phyloP scores from a whole-genome alignment of 1,140 invertebrate genomes.

The Mycetomoellerius zeteki region DNA sequence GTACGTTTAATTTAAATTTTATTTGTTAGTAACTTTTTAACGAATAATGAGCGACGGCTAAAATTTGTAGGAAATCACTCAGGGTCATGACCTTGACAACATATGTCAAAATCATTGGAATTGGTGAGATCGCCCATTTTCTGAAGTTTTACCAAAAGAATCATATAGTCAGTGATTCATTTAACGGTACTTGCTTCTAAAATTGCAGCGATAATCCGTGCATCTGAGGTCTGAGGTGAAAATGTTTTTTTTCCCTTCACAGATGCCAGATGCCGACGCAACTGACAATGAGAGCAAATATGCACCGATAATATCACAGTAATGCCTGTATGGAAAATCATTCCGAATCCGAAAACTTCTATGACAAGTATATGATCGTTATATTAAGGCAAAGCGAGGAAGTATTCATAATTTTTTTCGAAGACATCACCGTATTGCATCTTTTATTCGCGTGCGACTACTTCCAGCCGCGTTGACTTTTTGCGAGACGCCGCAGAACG shows the following conservation, averaged over 20 bases:
- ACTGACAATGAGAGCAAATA: neutral
- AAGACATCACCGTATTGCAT: neutral
- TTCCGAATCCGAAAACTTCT: conserved; percentile 1
- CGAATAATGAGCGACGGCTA: too few species aligned
- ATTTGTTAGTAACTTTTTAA: too few species aligned
- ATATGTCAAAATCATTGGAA: too few species aligned
- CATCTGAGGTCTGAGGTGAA: conserved; percentile 47
- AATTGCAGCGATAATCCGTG: conserved; percentile 31
- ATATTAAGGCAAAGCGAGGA: neutral
- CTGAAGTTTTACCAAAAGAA: too few species aligned
- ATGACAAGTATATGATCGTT: neutral
- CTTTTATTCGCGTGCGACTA: conserved; percentile 55
- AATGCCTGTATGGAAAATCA: neutral
- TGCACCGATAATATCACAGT: conserved; percentile 17
- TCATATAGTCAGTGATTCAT: neutral
- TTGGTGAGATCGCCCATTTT: too few species aligned
- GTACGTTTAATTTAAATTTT: too few species aligned
- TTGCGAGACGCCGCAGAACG: neutral
- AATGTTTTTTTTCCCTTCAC: neutral
- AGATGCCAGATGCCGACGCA: conserved; percentile 46
- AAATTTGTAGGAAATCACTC: too few species aligned
- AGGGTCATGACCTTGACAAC: too few species aligned
- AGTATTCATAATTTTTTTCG: neutral
- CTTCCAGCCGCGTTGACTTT: conserved; percentile 31
- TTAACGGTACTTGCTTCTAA: conserved; percentile 36